Base-by-base conservation (phyloP, 2,797 vertebrate species). In the Loris lydekkerianus region DNA sequence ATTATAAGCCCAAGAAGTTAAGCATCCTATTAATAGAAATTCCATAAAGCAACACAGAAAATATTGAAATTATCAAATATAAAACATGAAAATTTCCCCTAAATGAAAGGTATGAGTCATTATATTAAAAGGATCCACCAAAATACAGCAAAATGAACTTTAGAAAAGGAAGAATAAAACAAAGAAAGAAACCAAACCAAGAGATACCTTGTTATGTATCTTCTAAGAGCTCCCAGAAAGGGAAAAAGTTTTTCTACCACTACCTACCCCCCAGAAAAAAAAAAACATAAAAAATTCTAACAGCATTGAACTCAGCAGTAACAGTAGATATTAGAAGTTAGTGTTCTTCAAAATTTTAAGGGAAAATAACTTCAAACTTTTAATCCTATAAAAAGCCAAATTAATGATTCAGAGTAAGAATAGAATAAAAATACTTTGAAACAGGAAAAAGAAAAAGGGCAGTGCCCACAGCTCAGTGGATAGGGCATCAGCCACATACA, bases 401-500 rank as follows among this genome's bases (percentile, higher is more conserved):
- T 89, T 88, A 92, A 72, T 89, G 70, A 87, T 61, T 60, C 23
- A 95, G 40, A 29, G 27, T 61, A 92, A 84, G 29, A 9, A 23
- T 46, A 63, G 8, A 93, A 89, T 46, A 85, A 89, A 78, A 95
- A 84, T 27, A 70, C 15, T 82, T 69, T 61, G 43, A 84, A 72
- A 92, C 18, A 53, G 31, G 18, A 37, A 53, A 63, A 21, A 34
- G 10, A 20, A 49, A 15, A 34, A 87, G 8, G 20, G 14, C 67
- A 20, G 31, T 20, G 67, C 34, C 67, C 67, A 7, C 17, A 61
- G 49, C 49, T 49, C 49, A 49, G 49, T 14, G 49, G 49, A 2
- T 49, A 49, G 13, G 49, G 49, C 13, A 11, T 13, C 11, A 49
- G 49, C 13, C 49, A 49, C 49, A 49, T 49, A 49, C 3, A 14